These are phyloP conservation scores for Sminthurides aquaticus DNA, from an alignment of 2,888 invertebrate species.

Conservation along the genomic window DNA sequence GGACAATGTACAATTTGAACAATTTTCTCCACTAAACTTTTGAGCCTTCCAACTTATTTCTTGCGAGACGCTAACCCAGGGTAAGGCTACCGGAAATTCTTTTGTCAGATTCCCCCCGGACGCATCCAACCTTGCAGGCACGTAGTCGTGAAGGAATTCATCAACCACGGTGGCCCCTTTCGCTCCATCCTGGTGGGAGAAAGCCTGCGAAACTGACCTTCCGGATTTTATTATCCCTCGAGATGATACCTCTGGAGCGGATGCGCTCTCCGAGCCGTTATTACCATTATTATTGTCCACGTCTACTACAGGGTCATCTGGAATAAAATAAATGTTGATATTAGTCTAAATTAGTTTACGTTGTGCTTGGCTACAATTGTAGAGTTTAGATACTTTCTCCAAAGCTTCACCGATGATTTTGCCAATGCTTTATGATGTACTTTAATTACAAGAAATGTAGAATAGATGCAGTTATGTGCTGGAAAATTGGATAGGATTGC, in stretches of 20 bases:
- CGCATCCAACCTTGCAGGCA: not conserved
- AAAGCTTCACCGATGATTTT: no score
- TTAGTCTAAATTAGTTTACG: not conserved
- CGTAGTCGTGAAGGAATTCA: not conserved
- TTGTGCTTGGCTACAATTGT: no score
- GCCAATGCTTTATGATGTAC: no score
- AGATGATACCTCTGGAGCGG: not conserved
- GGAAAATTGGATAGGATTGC: no score
- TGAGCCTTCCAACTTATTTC: not conserved
- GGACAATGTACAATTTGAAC: not conserved
- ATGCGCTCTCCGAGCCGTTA: not conserved
- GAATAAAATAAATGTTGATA: not conserved
- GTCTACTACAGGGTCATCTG: not conserved
- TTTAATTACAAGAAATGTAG: no score
- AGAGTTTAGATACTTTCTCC: no score
- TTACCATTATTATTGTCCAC: constrained; percentile 1
- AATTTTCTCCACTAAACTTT: not conserved
- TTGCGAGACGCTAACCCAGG: not conserved
- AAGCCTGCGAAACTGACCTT: not conserved
- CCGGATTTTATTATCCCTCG: not conserved
- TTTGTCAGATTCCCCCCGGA: not conserved
- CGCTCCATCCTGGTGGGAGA: constrained; percentile 1
- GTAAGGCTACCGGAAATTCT: not conserved
- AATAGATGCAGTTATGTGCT: no score
- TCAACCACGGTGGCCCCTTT: not conserved